These are phyloP conservation scores for Cheirogaleus medius DNA, from an alignment of 2,113 vertebrate genomes.

Conservation along the genomic window DNA sequence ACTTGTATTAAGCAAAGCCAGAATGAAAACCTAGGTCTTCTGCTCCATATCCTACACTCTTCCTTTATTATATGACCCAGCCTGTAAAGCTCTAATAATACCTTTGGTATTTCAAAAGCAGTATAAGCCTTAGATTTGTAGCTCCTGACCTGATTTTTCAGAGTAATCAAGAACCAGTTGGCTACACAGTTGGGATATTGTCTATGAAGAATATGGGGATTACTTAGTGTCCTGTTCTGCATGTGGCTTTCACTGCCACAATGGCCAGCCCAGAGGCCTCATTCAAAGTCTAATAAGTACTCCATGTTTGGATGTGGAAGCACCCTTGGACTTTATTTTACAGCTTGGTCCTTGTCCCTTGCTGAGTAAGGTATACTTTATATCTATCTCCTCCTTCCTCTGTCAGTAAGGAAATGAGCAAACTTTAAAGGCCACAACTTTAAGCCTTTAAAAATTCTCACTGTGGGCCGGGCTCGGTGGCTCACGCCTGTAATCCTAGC, in stretches of 20 bases:
- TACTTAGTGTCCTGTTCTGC: not conserved
- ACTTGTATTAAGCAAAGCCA: not conserved
- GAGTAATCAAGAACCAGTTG: not conserved
- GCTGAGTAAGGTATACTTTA: not conserved
- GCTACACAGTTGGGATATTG: not conserved
- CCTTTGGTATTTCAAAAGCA: not conserved
- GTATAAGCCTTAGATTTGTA: not conserved
- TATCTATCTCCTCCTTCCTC: not conserved
- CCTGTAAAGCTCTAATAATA: not conserved
- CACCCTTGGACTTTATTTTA: slow-evolving; percentile 1
- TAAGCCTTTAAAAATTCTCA: not conserved
- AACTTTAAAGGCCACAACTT: not conserved
- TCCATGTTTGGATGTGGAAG: not conserved
- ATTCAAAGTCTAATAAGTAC: not conserved
- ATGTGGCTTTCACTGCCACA: not conserved
- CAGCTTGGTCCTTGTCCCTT: not conserved
- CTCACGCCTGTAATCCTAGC: too few relatives aligned
- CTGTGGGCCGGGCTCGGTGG: too few relatives aligned
- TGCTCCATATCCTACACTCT: not conserved
- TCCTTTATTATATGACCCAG: not conserved
- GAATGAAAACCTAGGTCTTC: not conserved
- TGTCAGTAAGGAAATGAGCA: not conserved
- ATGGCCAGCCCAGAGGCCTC: not conserved
- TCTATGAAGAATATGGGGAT: not conserved
- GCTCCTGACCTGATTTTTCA: not conserved